phyloP scores from a whole-genome alignment of 2,888 invertebrate genomes.

The Tenthredo notha region DNA sequence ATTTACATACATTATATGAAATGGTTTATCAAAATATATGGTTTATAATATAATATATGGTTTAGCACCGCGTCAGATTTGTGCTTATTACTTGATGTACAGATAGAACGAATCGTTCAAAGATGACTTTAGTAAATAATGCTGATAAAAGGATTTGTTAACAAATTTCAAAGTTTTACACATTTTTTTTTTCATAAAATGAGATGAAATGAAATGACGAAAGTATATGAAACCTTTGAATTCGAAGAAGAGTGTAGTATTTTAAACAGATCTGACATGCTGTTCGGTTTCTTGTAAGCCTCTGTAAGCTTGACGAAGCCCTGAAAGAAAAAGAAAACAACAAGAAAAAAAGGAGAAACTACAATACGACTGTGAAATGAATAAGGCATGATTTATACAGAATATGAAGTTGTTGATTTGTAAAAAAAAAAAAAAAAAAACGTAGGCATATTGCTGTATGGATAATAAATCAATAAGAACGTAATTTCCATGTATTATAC shows the following conservation, averaged over 20 bases:
- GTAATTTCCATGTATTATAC: neutral
- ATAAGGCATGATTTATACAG: neutral
- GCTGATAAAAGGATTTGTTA: too few species aligned
- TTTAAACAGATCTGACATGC: conserved; percentile 15
- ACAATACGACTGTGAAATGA: neutral
- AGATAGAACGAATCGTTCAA: too few species aligned
- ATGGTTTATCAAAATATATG: neutral
- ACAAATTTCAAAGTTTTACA: too few species aligned
- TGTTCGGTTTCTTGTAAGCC: conserved; percentile 17
- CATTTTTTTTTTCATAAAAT: neutral
- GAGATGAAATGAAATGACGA: neutral
- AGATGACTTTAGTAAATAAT: too few species aligned
- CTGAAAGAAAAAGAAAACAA: neutral
- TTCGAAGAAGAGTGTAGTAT: neutral
- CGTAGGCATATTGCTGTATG: neutral
- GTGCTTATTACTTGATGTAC: too few species aligned
- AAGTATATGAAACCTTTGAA: neutral
- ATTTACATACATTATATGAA: neutral
- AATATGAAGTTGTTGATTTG: neutral
- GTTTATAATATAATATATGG: neutral
- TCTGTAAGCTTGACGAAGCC: conserved; percentile 27
- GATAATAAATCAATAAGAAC: neutral
- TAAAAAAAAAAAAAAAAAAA: neutral
- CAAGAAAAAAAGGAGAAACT: neutral
- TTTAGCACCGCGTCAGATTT: too few species aligned